Evolutionary conservation across 2,888 invertebrate species (phyloP).

Genomic region (Itoplectis maculator): DNA sequence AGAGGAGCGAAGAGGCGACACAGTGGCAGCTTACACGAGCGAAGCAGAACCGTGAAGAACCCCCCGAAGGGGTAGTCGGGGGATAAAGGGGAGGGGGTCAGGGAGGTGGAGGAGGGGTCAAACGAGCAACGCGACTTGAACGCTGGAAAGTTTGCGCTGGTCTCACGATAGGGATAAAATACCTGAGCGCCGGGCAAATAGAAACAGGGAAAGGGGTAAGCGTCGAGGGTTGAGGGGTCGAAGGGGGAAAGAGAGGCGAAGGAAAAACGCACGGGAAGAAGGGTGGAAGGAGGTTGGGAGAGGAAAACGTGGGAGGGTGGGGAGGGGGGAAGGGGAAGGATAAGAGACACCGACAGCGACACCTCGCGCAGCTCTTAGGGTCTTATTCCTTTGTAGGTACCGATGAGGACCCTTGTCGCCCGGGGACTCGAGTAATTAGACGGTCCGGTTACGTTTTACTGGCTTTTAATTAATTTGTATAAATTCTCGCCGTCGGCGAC

Average conservation of each 20-base stretch:
- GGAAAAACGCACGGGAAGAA: not conserved
- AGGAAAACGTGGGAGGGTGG: not conserved
- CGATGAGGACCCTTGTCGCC: conserved; percentile 61
- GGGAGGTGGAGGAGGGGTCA: conserved; percentile 20
- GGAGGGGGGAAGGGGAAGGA: conserved; percentile 18
- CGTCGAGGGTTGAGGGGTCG: not conserved
- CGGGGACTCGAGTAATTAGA: conserved; percentile 75
- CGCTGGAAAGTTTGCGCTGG: conserved; percentile 18
- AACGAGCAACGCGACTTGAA: conserved; percentile 46
- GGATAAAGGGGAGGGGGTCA: not conserved
- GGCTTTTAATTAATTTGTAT: conserved; percentile 78
- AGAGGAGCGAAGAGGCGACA: conserved; percentile 20
- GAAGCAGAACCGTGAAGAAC: conserved; percentile 42
- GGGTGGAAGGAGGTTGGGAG: conserved; percentile 22
- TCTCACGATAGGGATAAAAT: not conserved
- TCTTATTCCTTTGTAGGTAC: conserved; percentile 64
- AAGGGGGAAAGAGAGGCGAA: not conserved
- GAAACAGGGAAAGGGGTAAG: conserved; percentile 28
- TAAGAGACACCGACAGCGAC: conserved; percentile 54
- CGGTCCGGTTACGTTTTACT: conserved; percentile 74
- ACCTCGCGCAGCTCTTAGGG: conserved; percentile 46
- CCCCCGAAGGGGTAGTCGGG: not conserved
- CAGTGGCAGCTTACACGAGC: conserved; percentile 6
- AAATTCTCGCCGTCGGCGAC: conserved; percentile 66
- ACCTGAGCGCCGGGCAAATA: conserved; percentile 22